Percentiles rank a stretch among this genome's conserved stretches.
Evolutionary conservation across 1,140 invertebrate genomes (phyloP).

Genomic region (Leguminivora glycinivorella): DNA sequence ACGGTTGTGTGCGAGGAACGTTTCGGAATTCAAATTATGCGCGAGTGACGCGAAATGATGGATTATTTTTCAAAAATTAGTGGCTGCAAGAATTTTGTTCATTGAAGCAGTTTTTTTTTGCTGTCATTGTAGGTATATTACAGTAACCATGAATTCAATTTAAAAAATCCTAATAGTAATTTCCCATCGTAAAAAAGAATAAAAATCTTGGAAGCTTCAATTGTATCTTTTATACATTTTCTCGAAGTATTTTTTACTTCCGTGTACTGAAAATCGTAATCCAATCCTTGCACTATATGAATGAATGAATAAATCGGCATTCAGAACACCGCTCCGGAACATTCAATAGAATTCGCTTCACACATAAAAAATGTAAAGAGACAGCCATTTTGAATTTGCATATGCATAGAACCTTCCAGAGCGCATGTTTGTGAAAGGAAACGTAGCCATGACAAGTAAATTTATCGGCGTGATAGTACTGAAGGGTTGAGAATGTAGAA

Average conservation of each 20-base stretch:
- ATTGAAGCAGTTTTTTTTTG: neutral
- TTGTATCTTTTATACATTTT: neutral
- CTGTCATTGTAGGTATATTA: too few relatives aligned
- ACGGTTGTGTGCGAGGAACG: constrained; percentile 17
- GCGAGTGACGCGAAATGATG: constrained; percentile 20
- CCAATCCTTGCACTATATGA: constrained; percentile 21
- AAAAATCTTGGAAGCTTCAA: neutral
- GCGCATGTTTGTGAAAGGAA: constrained; percentile 9
- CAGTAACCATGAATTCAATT: too few relatives aligned
- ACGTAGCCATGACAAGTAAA: constrained; percentile 9
- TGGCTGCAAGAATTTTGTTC: neutral
- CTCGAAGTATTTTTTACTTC: neutral
- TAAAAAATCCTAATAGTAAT: too few relatives aligned
- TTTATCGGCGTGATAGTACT: constrained; percentile 12
- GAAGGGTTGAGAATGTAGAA: neutral
- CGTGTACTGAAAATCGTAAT: neutral
- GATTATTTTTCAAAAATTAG: constrained; percentile 22
- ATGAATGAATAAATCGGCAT: constrained; percentile 28
- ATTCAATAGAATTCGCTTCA: constrained; percentile 29
- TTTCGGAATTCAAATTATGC: constrained; percentile 21
- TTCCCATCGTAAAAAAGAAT: too few relatives aligned
- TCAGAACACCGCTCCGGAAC: constrained; percentile 27
- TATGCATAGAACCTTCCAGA: constrained; percentile 25
- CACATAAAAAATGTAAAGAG: constrained; percentile 28
- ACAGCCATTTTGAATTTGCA: constrained; percentile 24